Evolutionary conservation across 2,797 vertebrate species (phyloP).

Genomic region (Microhierax caerulescens): DNA sequence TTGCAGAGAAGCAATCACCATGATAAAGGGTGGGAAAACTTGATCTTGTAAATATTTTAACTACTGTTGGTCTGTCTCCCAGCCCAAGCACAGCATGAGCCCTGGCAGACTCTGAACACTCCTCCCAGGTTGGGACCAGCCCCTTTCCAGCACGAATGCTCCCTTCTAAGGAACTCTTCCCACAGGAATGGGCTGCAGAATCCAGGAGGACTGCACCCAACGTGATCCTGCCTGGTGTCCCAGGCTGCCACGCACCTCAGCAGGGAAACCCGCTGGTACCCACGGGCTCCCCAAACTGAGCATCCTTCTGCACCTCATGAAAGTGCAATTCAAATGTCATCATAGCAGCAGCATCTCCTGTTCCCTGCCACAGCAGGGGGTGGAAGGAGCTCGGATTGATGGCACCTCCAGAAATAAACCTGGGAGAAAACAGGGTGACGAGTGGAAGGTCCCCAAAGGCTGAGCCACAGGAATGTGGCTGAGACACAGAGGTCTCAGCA

Average conservation of each 20-base stretch:
- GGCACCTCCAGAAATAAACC: background rate
- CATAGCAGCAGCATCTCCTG: background rate
- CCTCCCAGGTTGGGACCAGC: background rate
- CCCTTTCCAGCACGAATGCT: background rate
- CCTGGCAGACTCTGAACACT: accelerated
- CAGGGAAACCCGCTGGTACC: accelerated
- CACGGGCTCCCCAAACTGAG: background rate
- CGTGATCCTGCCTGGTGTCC: background rate
- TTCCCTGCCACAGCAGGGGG: background rate
- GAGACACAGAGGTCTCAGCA: too few relatives aligned
- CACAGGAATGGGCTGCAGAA: background rate
- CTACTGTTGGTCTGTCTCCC: background rate
- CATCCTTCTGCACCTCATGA: background rate
- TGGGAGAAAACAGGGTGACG: accelerated
- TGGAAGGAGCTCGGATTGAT: background rate
- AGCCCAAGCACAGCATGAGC: background rate
- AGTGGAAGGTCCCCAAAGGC: background rate
- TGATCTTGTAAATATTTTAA: background rate
- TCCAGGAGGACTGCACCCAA: background rate
- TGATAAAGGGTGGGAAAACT: background rate
- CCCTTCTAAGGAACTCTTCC: background rate
- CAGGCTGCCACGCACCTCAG: background rate
- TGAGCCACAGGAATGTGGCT: background rate
- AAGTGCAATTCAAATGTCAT: background rate
- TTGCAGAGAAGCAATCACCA: background rate